Evolutionary conservation across 2,888 invertebrate genomes (phyloP), one percentile per base, ranked within the genome.

Genomic region (Stenodera caucasica): DNA sequence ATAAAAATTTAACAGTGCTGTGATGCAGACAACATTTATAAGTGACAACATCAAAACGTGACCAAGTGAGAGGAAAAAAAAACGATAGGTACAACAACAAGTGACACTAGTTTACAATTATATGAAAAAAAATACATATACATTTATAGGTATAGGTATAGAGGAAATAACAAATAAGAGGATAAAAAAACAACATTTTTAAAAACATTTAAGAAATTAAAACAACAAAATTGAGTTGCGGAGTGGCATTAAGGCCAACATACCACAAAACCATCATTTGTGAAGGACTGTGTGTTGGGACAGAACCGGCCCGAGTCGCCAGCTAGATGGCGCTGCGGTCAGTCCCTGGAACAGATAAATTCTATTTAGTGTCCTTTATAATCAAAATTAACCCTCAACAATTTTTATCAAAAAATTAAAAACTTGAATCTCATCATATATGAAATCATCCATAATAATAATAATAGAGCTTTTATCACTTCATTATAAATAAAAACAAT

Each of bases 221-320:
- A 58, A 66, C 60, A 69, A 70, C 64, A 73, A 70, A 71, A 69
- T n/a, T 70, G 68, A 74, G 70, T 72, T 70, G 72, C 72, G 73
- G 73, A 74, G 72, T 70, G 75, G 73, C 74, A 60, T 55, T 67
- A 61, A 18, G 68, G 75, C 74, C 76, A 75, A 80, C 80, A 76
- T 80, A 81, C 81, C 80, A 81, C 80, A 80, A 79, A 79, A 80
- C 78, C 78, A 80, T 77, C 79, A 79, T 79, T 78, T 78, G 77
- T 75, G 78, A 73, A 71, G 75, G 68, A 65, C 63, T 55, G 65
- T 40, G 40, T 64, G 67, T 68, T 71, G 73, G 77, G 77, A 77
- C 77, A 79, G 77, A 76, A 80, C 79, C 78, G 74, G 77, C 75
- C 79, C 77, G 77, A 77, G 77, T 76, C 77, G 79, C 80, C 79